Evolutionary conservation across 2,797 vertebrate genomes (phyloP).

Genomic region (Myotis daubentonii): DNA sequence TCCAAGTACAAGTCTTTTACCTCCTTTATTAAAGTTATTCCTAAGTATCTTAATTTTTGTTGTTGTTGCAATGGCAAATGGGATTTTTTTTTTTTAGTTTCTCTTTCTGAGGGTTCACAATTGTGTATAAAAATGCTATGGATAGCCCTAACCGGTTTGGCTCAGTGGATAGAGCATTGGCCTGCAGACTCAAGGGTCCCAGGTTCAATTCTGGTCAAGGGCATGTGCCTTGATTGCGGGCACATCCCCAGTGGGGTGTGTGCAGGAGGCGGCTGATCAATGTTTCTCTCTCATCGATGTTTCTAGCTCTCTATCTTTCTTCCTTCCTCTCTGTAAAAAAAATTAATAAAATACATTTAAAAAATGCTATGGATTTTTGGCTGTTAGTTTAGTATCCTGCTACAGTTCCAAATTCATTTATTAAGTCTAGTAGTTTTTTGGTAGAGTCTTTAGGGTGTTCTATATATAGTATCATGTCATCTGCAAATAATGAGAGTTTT

Average conservation of each 20-base stretch:
- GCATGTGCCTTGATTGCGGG: too few species aligned
- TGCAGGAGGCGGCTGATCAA: too few species aligned
- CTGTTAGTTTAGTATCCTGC: not conserved
- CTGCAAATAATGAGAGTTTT: not conserved
- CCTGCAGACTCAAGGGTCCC: too few species aligned
- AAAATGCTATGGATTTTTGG: not conserved
- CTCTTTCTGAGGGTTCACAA: not conserved
- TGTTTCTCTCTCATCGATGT: too few species aligned
- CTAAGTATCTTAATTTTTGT: not conserved
- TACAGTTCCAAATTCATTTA: not conserved
- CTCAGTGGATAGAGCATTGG: too few species aligned
- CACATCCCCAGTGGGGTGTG: too few species aligned
- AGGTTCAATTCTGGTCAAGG: too few species aligned
- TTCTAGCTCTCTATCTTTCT: too few species aligned
- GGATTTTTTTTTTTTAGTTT: not conserved
- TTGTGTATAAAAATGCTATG: not conserved
- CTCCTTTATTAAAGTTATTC: not conserved
- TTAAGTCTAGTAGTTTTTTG: not conserved
- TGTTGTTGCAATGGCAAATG: not conserved
- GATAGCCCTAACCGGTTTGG: not conserved
- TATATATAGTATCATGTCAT: not conserved
- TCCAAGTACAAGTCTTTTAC: not conserved
- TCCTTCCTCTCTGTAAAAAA: too few species aligned
- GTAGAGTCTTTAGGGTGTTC: not conserved
- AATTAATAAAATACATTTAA: too few species aligned